A percentile compares a stretch with the other conserved stretches of the same genome.
phyloP scores from a whole-genome alignment of 1,140 invertebrate genomes.

The Magallana gigas region DNA sequence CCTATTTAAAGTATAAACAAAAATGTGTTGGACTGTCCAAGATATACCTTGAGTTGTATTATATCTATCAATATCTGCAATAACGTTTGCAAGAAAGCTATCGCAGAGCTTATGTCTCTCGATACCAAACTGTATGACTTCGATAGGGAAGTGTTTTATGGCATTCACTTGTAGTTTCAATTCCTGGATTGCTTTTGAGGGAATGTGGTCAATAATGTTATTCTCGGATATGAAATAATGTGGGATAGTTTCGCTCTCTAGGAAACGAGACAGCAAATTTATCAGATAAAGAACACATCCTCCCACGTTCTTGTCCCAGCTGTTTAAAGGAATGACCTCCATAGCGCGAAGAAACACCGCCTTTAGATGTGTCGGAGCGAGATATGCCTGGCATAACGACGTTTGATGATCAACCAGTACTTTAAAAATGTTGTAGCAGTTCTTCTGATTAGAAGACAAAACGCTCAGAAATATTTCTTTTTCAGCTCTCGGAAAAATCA shows the following conservation, averaged over 20 bases:
- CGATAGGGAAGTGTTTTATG: conserved; percentile 47
- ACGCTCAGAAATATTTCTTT: conserved; percentile 11
- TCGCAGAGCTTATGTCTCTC: conserved; percentile 10
- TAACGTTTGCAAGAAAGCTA: neutral
- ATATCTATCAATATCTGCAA: neutral
- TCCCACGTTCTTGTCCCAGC: neutral
- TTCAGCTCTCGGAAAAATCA: neutral
- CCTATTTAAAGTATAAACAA: neutral
- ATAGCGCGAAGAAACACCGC: neutral
- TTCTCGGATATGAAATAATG: conserved; percentile 54
- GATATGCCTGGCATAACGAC: neutral
- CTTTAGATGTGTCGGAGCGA: neutral
- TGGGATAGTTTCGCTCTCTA: neutral
- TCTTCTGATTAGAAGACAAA: neutral
- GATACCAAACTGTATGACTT: conserved; percentile 28
- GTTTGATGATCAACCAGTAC: neutral
- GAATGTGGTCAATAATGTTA: conserved; percentile 50
- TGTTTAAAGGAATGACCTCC: neutral
- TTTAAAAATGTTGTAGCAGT: neutral
- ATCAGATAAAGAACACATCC: neutral
- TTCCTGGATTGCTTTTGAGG: neutral
- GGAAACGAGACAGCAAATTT: neutral
- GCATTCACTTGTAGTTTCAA: conserved; percentile 25
- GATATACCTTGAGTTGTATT: neutral
- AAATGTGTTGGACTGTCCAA: neutral